Evolutionary conservation across 2,888 invertebrate species (phyloP).

Genomic region (Synanthedon tipuliformis): DNA sequence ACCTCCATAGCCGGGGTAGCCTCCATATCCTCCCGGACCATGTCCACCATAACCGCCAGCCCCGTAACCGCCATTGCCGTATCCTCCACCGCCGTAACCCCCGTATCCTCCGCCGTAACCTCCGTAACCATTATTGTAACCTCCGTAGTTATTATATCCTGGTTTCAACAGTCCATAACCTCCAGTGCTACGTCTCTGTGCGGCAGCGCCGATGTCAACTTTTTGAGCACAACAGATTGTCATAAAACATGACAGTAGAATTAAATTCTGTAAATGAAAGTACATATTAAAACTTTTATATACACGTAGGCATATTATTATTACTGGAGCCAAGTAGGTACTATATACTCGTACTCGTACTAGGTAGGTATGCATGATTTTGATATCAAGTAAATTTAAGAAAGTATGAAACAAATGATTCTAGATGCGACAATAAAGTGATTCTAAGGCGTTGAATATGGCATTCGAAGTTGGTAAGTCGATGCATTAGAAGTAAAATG

Average conservation of each 20-base stretch:
- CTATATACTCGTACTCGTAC: too few species aligned
- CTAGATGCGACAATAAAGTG: too few species aligned
- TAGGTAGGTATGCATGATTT: too few species aligned
- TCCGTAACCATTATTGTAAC: conserved; percentile 15
- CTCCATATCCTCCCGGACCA: conserved; percentile 1
- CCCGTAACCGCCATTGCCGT: conserved; percentile 17
- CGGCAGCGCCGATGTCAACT: conserved; percentile 25
- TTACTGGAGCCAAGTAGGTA: too few species aligned
- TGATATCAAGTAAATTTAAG: too few species aligned
- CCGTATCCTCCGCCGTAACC: conserved; percentile 16
- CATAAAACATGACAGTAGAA: conserved; percentile 36
- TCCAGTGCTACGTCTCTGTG: conserved; percentile 31
- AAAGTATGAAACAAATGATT: too few species aligned
- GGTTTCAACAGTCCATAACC: conserved; percentile 47
- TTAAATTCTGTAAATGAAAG: conserved; percentile 32
- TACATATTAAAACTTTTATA: neutral
- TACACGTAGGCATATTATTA: too few species aligned
- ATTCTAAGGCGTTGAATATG: too few species aligned
- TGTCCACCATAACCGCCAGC: conserved; percentile 1
- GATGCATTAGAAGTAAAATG: too few species aligned
- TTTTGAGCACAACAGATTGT: conserved; percentile 34
- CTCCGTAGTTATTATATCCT: conserved; percentile 15
- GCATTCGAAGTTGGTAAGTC: too few species aligned
- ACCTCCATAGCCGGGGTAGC: conserved; percentile 7
- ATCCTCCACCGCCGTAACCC: conserved; percentile 15